Conservation (phyloP, 2,113 vertebrate genomes). For the Carollia perspicillata region DNA sequence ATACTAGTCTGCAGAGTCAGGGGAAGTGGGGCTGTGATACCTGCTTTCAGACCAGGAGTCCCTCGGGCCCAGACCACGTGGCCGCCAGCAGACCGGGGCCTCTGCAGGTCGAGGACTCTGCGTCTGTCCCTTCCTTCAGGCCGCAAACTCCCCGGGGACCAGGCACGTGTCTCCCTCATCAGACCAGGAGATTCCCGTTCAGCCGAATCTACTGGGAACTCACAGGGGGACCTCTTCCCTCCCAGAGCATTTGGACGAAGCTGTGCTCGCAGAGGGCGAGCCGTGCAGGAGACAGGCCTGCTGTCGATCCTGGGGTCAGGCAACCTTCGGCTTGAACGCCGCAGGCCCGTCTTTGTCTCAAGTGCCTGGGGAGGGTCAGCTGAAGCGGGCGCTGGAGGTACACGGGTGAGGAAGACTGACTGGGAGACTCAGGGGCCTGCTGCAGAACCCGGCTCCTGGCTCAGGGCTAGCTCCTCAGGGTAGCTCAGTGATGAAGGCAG, state of each 20-base stretch:
- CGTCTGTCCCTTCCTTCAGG: not conserved
- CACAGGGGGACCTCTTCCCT: too few species aligned
- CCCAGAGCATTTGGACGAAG: not conserved
- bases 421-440: not conserved
- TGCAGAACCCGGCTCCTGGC: not conserved
- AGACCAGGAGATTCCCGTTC: not conserved
- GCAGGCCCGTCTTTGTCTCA: not conserved
- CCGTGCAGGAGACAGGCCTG: not conserved
- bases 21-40: not conserved
- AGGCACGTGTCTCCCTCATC: not conserved
- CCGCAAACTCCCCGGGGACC: not conserved
- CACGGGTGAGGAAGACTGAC: not conserved
- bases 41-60: not conserved
- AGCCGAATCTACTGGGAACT: too few species aligned
- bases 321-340: not conserved
- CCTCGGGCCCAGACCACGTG: not conserved
- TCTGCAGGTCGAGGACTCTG: not conserved
- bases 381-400: not conserved
- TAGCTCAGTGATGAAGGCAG: not conserved
- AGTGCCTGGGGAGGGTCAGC: not conserved
- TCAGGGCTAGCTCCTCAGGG: not conserved
- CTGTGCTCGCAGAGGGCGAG: not conserved
- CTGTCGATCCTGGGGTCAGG: too few species aligned
- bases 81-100: not conserved
- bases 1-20: too few species aligned